Evolutionary conservation across 37 sponge, comb jelly and placozoan species (phyloP).

Genomic region (Eunapius fragilis): DNA sequence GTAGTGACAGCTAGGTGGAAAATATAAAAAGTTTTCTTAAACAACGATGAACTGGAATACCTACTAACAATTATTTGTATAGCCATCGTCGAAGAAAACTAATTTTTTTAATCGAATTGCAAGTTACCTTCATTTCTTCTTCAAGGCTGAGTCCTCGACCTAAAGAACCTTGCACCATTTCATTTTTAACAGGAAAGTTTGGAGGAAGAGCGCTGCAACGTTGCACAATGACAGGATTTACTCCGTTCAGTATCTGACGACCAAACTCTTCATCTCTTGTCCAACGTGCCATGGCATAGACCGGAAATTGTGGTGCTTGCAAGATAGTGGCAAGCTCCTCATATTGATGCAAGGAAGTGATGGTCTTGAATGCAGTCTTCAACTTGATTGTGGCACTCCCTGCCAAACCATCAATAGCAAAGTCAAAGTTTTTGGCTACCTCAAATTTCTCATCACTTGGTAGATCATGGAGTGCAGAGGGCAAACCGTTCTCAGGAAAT

Average conservation of each 20-base stretch:
- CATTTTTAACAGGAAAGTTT: slow-evolving; percentile 66
- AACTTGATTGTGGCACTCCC: neutral
- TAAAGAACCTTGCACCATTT: slow-evolving; percentile 23
- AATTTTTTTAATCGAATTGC: neutral
- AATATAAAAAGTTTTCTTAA: no score
- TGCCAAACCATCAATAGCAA: neutral
- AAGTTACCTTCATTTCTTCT: slow-evolving; percentile 64
- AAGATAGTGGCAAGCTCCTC: neutral
- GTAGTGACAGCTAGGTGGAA: no score
- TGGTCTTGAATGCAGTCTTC: neutral
- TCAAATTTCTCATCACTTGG: slow-evolving; percentile 48
- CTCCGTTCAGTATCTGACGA: slow-evolving; percentile 65
- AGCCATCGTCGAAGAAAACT: neutral
- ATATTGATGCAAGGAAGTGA: neutral
- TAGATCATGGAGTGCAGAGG: neutral
- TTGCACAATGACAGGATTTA: slow-evolving; percentile 35
- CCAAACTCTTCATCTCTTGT: slow-evolving; percentile 63
- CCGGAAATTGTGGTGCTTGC: neutral
- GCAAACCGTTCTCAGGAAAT: neutral
- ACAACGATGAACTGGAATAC: neutral
- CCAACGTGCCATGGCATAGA: slow-evolving; percentile 36
- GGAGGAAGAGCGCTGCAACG: slow-evolving; percentile 16
- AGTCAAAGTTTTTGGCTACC: slow-evolving; percentile 10
- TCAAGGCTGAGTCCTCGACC: slow-evolving; percentile 16
- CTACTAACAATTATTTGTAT: no score